Evolutionary conservation across 2,113 vertebrate species (phyloP).

Genomic region (Cnemophilus loriae): DNA sequence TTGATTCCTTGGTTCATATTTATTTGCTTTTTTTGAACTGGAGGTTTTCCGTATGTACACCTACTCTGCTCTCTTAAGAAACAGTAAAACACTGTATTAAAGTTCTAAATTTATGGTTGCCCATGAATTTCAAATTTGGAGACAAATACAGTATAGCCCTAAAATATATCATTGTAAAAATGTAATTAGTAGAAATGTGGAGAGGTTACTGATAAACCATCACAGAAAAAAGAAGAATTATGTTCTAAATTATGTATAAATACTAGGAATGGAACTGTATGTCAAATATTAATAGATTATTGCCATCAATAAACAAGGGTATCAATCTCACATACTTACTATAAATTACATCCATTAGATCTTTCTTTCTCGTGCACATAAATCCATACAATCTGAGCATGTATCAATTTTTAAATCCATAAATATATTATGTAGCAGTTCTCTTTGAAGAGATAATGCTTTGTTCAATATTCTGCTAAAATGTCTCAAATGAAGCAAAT

Average conservation of each 20-base stretch:
- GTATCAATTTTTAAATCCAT: background rate
- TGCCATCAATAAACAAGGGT: conserved; percentile 21
- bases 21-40: background rate
- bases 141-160: background rate
- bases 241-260: background rate
- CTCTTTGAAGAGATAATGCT: conserved; percentile 32
- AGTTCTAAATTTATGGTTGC: background rate
- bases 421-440: conserved; percentile 24
- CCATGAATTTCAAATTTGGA: background rate
- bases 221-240: background rate
- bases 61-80: background rate
- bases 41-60: background rate
- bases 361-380: conserved; percentile 1
- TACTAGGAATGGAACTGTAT: conserved; percentile 15
- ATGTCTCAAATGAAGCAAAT: conserved; percentile 12
- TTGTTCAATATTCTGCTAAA: conserved; percentile 34
- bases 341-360: conserved; percentile 43
- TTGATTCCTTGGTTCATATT: background rate
- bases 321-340: conserved; percentile 42
- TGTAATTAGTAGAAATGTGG: background rate
- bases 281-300: conserved; percentile 69
- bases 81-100: background rate
- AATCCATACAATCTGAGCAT: conserved; percentile 10
- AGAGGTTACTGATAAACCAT: background rate
- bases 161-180: background rate